Conservation (phyloP, 30 jellyfish, hydroid and myxozoan species). For the Mastigias papua region DNA sequence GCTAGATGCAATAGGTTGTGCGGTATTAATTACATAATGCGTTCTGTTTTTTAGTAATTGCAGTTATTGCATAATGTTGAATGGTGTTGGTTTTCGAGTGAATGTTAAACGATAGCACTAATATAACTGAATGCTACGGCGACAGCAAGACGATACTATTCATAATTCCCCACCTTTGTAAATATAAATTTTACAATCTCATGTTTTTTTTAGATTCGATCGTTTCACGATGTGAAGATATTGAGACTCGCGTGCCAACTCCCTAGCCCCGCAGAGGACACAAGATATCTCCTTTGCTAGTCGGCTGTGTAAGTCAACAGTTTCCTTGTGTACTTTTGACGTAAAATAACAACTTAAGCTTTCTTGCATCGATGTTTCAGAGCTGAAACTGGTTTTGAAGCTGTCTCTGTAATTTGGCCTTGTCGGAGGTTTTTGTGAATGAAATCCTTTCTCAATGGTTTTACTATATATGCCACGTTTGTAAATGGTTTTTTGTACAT, state of each 20-base stretch:
- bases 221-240: background rate
- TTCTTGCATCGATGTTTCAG: background rate
- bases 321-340: background rate
- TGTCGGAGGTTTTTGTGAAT: background rate
- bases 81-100: background rate
- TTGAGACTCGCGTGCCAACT: background rate
- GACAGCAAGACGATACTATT: too few relatives aligned
- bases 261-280: background rate
- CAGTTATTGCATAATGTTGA: background rate
- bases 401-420: background rate
- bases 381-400: background rate
- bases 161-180: too few relatives aligned
- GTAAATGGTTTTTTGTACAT: too few relatives aligned
- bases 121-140: too few relatives aligned
- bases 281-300: background rate
- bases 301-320: background rate
- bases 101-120: background rate
- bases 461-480: background rate
- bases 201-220: background rate
- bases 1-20: background rate
- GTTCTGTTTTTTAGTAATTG: background rate
- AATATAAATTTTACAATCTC: background rate
- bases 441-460: background rate
- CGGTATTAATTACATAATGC: background rate
- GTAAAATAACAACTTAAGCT: background rate